Evolutionary conservation across 37 sponge, comb jelly and placozoan species (phyloP), one percentile per base, ranked within the genome.

Genomic region (Halichondria panicea): DNA sequence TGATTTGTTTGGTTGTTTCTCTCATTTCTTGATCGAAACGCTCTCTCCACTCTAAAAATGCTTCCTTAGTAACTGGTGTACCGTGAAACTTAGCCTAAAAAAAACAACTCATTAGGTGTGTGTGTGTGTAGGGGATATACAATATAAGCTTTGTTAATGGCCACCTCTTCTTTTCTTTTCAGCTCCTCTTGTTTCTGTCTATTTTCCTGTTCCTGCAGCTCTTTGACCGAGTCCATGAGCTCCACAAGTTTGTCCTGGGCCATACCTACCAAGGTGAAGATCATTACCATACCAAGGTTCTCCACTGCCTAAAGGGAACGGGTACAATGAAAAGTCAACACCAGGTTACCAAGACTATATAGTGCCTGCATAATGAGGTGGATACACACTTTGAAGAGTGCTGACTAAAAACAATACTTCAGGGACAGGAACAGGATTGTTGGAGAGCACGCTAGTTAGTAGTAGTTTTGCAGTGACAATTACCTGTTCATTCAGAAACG

Each of bases 41-140:
- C 54, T 72, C 58, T 61, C 69, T 89, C 94, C 94, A 94, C 54
- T 57, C 81, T 34, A 56, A 11, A 39, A 94, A 94, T 41, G 81
- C 75, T 50, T 94, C 94, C 72, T 40, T 71, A 30, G 94, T 94
- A 4, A 94, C 91, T 50, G 67, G 50, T 21, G 94, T 94, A 6
- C 94, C 94, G 43, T 63, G 58, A 46, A 62, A 72, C 76, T 74
- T 75, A 8, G 70, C 80, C 85, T 84, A 55, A 9, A 48, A 48
- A 18, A 48, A 48, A 48, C 50, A 48, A 48, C 13, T 13, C 50
- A 48, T 13, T 48, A 48, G 50, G 50, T 69, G 28, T 18, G 50
- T 18, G 50, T 18, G 50, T 18, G 50, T 18, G 50, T 18, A 13
- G 13, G 50, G 13, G 50, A 48, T 9, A 48, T 13, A 48, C 50